Base-by-base conservation (phyloP, 2,113 vertebrate genomes). In the Xerus inauris region DNA sequence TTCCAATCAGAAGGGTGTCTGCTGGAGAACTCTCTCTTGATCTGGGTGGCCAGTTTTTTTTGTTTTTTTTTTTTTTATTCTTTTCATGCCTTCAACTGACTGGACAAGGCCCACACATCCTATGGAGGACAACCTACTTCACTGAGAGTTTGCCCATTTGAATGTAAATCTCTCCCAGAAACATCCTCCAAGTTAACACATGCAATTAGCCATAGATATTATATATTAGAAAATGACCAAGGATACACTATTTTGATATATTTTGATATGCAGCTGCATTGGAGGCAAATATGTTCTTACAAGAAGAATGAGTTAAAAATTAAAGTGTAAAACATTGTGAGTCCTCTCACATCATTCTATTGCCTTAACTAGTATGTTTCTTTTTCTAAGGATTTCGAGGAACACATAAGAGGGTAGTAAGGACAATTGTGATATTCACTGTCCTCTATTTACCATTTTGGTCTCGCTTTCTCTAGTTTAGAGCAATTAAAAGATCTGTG, bases 241-340 rank as follows among this genome's bases (percentile, higher is more conserved):
- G 62, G n/a, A 42, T 59, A 22, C 0, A 20, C 6, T 76, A 75
- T 20, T 30, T 51, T 51, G 13, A 51, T 51, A 51, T 49, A 51
- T 51, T 51, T 89, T 86, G 38, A 14, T 83, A 59, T 7, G 3
- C 54, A 65, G 35, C 20, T 96, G 6, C 4, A 49, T 11, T 69
- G 6, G 45, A 40, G 89, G 75, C 32, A 54, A 62, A 59, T 54
- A 17, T 24, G 6, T 62, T 80, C 45, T 71, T 67, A 19, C 3
- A 64, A 64, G 8, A 96, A 57, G 17, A 65, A 62, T 17, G 13
- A 75, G 9, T 93, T 89, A 80, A 91, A 82, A 86, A 85, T 65
- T 16, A 83, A 75, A 80, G 26, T 49, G 19, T 42, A 65, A 71
- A 54, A 69, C 67, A 28, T 26, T 76, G 28, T 81, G 51, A 51